Conservation (phyloP, 2,113 vertebrate species). For the Isichthys henryi region DNA sequence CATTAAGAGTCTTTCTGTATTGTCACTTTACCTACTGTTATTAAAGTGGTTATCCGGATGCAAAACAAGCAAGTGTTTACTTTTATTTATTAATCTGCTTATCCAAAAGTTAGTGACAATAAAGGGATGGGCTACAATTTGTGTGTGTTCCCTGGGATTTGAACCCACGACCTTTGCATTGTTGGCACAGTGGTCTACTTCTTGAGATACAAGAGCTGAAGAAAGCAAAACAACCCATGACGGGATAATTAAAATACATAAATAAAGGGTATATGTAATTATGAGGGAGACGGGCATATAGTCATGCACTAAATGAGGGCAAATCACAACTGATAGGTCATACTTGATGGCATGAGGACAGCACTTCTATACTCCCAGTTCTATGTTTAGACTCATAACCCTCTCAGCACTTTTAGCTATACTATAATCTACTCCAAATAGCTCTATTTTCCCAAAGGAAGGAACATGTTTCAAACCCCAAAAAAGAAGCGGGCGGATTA, state of each 20-base stretch:
- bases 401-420: neutral
- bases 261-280: neutral
- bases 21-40: neutral
- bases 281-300: neutral
- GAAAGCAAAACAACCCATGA: neutral
- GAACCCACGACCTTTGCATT: neutral
- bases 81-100: neutral
- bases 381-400: neutral
- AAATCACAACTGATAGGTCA: neutral
- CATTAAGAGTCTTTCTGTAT: neutral
- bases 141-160: neutral
- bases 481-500: neutral
- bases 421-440: neutral
- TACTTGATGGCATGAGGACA: neutral
- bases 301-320: neutral
- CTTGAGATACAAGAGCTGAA: neutral
- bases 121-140: neutral
- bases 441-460: neutral
- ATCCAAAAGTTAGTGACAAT: neutral
- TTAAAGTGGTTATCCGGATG: neutral
- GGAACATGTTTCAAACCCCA: neutral
- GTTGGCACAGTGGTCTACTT: neutral
- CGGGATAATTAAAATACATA: neutral
- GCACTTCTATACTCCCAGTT: neutral
- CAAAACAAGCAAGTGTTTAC: neutral